Evolutionary conservation across 2,797 vertebrate species (phyloP).

Genomic region (Eptatretus atami): DNA sequence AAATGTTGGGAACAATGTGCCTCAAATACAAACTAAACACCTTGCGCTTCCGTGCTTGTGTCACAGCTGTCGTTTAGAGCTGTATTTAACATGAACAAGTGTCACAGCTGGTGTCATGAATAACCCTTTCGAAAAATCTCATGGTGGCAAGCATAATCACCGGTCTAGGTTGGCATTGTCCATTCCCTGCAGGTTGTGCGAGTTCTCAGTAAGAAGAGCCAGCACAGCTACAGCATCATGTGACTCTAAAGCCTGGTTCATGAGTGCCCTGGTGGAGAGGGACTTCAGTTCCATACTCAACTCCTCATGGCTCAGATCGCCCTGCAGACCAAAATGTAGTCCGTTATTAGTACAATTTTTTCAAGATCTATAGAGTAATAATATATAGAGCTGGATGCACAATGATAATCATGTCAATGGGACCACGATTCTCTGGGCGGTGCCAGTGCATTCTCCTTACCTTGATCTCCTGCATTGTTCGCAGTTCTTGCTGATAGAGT

Average conservation of each 20-base stretch:
- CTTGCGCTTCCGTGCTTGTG: too few species aligned
- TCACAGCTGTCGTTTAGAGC: too few species aligned
- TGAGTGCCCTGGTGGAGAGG: slow-evolving; percentile 4
- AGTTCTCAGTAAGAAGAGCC: neutral
- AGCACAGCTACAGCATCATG: neutral
- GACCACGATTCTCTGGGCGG: neutral
- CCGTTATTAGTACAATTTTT: too few species aligned
- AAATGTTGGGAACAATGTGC: too few species aligned
- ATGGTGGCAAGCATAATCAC: neutral
- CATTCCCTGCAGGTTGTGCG: neutral
- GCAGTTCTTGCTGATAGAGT: slow-evolving; percentile 69
- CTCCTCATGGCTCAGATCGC: slow-evolving; percentile 2
- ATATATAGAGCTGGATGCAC: too few species aligned
- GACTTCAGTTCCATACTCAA: neutral
- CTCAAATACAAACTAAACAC: too few species aligned
- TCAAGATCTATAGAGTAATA: too few species aligned
- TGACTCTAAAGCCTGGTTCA: slow-evolving; percentile 1
- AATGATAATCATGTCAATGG: too few species aligned
- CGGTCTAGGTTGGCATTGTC: slow-evolving; percentile 4
- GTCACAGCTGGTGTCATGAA: too few species aligned
- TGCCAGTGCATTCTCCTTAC: neutral
- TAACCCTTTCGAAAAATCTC: too few species aligned
- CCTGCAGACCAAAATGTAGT: neutral
- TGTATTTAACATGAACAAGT: too few species aligned
- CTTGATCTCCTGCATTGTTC: slow-evolving; percentile 60